phyloP scores from a whole-genome alignment of 1,140 invertebrate species.

The Ceratoteleas bidentatus region DNA sequence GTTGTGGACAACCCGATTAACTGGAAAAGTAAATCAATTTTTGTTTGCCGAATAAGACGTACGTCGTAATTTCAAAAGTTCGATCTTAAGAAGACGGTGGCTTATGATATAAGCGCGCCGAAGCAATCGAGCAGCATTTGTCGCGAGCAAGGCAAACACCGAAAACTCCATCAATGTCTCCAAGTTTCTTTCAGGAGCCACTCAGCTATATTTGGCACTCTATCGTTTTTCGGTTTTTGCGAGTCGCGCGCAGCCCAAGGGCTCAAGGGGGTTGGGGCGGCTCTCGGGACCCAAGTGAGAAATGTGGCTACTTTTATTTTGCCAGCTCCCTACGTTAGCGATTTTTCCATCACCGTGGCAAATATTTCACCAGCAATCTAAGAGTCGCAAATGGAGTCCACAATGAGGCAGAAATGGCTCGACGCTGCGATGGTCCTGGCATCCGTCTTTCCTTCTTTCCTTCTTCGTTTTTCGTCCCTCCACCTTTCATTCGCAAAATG shows the following conservation, averaged over 20 bases:
- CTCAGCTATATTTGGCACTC: constrained; percentile 70
- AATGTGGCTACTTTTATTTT: constrained; percentile 80
- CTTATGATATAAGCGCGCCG: constrained; percentile 43
- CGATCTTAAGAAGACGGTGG: constrained; percentile 25
- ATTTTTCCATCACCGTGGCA: constrained; percentile 80
- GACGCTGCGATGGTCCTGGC: constrained; percentile 74
- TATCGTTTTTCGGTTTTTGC: constrained; percentile 79
- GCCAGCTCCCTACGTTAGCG: constrained; percentile 78
- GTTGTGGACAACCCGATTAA: too few species aligned
- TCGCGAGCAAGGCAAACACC: constrained; percentile 72
- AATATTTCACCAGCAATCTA: constrained; percentile 81
- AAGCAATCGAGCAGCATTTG: constrained; percentile 74
- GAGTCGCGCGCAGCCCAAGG: constrained; percentile 56
- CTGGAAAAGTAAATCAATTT: constrained; percentile 9
- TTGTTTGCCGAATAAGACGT: constrained; percentile 36
- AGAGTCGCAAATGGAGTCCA: constrained; percentile 81
- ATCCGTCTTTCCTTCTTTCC: constrained; percentile 78
- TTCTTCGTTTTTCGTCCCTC: constrained; percentile 48
- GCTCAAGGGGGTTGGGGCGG: constrained; percentile 52
- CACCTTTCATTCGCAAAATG: constrained; percentile 57
- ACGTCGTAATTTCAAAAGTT: constrained; percentile 27
- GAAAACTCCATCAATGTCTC: constrained; percentile 77
- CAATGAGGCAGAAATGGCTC: constrained; percentile 80
- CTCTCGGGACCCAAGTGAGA: constrained; percentile 72
- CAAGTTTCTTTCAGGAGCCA: constrained; percentile 75